Evolutionary conservation across 2,888 invertebrate species (phyloP).

Genomic region (Sinopyrophorus schimmeli): DNA sequence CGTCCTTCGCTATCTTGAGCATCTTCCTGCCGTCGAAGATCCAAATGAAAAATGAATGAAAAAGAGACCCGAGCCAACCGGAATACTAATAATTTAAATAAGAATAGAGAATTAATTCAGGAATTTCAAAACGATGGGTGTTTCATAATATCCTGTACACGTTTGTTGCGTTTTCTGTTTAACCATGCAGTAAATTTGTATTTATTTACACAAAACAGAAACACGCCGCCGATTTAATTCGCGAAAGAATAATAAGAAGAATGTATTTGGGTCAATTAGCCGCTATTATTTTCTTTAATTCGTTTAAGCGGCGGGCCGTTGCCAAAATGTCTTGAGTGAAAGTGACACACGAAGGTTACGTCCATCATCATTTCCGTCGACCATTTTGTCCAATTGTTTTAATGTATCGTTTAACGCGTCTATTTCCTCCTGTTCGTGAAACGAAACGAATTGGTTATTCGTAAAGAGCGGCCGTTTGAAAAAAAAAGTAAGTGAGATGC

Average conservation of each 20-base stretch:
- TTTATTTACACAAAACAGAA: no score
- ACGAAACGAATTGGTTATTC: constrained; percentile 13
- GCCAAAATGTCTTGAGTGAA: constrained; percentile 38
- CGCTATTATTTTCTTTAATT: neutral
- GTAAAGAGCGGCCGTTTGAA: constrained; percentile 7
- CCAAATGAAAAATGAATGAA: no score
- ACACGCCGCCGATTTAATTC: no score
- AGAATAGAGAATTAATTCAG: no score
- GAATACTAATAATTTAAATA: no score
- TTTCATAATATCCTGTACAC: no score
- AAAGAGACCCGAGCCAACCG: no score
- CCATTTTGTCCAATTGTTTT: constrained; percentile 32
- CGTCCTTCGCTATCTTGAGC: no score
- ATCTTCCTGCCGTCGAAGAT: no score
- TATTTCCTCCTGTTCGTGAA: constrained; percentile 26
- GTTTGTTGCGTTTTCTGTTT: no score
- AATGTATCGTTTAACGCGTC: constrained; percentile 26
- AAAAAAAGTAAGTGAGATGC: constrained; percentile 1
- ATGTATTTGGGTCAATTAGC: constrained; percentile 8
- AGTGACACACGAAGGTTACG: constrained; percentile 39
- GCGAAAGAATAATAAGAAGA: constrained; percentile 3
- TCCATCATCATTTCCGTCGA: constrained; percentile 39
- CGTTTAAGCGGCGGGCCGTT: neutral
- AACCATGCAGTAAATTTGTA: no score
- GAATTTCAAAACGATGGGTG: no score